These are phyloP conservation scores for Sphaerodactylus townsendi DNA, from an alignment of 2,113 vertebrate genomes.

Conservation along the genomic window DNA sequence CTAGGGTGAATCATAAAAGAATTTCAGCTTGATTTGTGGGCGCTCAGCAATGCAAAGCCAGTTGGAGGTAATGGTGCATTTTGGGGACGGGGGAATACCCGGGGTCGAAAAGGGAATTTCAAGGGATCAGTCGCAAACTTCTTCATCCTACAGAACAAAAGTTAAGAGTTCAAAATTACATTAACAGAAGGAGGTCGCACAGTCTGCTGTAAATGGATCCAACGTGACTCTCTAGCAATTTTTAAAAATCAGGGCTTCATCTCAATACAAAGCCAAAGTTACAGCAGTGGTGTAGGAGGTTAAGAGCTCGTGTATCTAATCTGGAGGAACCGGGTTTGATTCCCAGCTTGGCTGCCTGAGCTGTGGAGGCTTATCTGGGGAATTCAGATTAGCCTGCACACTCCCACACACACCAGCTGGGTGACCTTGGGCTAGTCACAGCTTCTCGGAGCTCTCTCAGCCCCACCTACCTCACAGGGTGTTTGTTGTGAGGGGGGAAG, in stretches of 20 bases:
- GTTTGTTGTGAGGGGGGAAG: too few relatives aligned
- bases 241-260: not conserved
- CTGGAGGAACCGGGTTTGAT: too few relatives aligned
- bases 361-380: too few relatives aligned
- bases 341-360: too few relatives aligned
- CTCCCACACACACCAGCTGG: too few relatives aligned
- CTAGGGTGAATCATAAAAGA: conserved; percentile 51
- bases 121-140: conserved; percentile 28
- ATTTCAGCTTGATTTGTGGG: conserved; percentile 34
- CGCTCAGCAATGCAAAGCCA: conserved; percentile 51
- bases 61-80: conserved; percentile 49
- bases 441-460: too few relatives aligned
- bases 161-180: conserved; percentile 9
- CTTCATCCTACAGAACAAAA: not conserved
- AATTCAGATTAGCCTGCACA: too few relatives aligned
- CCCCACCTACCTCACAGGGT: too few relatives aligned
- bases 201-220: not conserved
- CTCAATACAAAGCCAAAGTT: not conserved
- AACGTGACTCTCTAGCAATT: not conserved
- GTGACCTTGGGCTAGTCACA: too few relatives aligned
- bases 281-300: too few relatives aligned
- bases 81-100: conserved; percentile 17
- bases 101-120: not conserved
- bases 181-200: not conserved
- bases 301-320: too few relatives aligned